Evolutionary conservation across 2,113 vertebrate genomes (phyloP).

Genomic region (Kryptolebias marmoratus): DNA sequence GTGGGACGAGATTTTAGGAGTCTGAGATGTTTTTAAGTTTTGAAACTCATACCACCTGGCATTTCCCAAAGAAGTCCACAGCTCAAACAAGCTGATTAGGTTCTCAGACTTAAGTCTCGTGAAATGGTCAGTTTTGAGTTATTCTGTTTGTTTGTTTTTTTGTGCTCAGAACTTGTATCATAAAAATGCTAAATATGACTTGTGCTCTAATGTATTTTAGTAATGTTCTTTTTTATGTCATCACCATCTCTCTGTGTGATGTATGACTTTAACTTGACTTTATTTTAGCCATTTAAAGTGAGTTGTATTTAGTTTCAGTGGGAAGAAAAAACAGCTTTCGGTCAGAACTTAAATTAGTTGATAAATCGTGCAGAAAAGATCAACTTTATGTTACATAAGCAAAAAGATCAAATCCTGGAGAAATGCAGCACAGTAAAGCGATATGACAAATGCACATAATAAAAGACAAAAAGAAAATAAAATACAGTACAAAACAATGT

Average conservation of each 20-base stretch:
- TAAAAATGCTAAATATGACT: too few species aligned
- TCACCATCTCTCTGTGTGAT: too few species aligned
- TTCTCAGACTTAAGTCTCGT: neutral
- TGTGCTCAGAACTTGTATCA: too few species aligned
- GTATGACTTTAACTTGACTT: neutral
- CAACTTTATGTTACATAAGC: neutral
- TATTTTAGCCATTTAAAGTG: constrained; percentile 1
- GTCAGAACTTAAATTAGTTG: neutral
- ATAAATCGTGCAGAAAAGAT: too few species aligned
- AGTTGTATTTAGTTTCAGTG: too few species aligned
- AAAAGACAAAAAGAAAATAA: neutral
- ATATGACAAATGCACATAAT: neutral
- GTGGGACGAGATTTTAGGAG: neutral
- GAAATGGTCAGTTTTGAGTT: neutral
- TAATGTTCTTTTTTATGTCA: too few species aligned
- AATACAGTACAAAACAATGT: neutral
- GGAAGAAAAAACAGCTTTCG: neutral
- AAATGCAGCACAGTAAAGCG: constrained; percentile 4
- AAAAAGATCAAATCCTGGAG: neutral
- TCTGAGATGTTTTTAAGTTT: neutral
- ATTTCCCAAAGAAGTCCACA: neutral
- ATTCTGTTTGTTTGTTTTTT: too few species aligned
- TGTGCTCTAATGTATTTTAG: too few species aligned
- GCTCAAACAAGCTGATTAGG: neutral
- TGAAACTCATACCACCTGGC: neutral